Evolutionary conservation across 2,888 invertebrate genomes (phyloP).

Genomic region (Hyposoter didymator): DNA sequence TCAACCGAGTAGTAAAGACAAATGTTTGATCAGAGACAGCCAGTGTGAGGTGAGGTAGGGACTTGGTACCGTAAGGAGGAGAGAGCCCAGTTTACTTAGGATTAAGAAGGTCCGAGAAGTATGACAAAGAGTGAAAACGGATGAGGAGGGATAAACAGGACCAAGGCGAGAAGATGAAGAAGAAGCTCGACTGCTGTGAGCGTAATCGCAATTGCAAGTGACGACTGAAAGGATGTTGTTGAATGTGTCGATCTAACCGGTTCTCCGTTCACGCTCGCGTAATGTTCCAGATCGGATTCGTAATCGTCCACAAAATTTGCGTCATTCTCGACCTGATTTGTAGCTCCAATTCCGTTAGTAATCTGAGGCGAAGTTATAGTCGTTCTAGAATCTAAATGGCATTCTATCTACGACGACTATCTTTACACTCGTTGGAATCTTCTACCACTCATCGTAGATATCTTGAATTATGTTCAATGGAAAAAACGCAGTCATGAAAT

Average conservation of each 20-base stretch:
- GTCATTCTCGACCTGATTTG: background rate
- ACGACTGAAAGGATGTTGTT: constrained; percentile 22
- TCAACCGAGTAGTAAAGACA: constrained; percentile 82
- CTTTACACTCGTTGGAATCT: constrained; percentile 23
- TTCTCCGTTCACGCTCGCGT: background rate
- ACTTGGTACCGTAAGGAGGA: constrained; percentile 47
- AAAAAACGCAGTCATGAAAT: constrained; percentile 27
- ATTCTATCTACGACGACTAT: background rate
- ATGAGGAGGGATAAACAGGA: background rate
- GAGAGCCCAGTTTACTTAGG: constrained; percentile 44
- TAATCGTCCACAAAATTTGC: background rate
- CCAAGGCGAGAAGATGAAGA: background rate
- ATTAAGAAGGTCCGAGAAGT: constrained; percentile 32
- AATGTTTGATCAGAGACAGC: constrained; percentile 82
- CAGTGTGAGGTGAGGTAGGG: constrained; percentile 42
- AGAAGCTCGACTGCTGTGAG: constrained; percentile 13
- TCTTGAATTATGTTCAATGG: background rate
- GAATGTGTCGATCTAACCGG: constrained; percentile 12
- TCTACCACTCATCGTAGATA: background rate
- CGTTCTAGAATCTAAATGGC: background rate
- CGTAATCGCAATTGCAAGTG: constrained; percentile 23
- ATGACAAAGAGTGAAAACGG: background rate
- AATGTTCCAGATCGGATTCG: constrained; percentile 2
- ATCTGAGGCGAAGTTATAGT: background rate
- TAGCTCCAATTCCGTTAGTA: background rate